Percentiles rank a stretch among this genome's conserved stretches.
Evolutionary conservation across 1,140 invertebrate species (phyloP).

Genomic region (Drosophila kurseongensis): DNA sequence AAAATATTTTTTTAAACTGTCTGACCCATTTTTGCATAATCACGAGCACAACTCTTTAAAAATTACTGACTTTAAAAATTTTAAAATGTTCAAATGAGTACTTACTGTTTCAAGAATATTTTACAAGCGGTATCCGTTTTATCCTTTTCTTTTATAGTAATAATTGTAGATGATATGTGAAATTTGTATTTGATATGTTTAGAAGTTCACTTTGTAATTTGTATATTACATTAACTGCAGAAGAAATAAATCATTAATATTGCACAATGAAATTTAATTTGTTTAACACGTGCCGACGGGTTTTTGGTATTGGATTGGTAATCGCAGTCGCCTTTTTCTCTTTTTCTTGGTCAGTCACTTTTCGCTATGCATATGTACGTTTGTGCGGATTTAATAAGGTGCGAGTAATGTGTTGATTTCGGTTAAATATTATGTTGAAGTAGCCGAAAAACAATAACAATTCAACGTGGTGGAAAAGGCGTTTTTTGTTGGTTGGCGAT

Average conservation of each 20-base stretch:
- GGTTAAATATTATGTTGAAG: slow-evolving; percentile 32
- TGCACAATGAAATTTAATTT: slow-evolving; percentile 15
- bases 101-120: slow-evolving; percentile 34
- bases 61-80: background rate
- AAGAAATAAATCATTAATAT: slow-evolving; percentile 18
- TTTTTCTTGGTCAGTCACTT: slow-evolving; percentile 22
- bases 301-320: slow-evolving; percentile 18
- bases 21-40: slow-evolving; percentile 6
- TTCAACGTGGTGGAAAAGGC: slow-evolving; percentile 40
- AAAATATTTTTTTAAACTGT: too few species aligned
- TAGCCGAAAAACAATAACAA: slow-evolving; percentile 52
- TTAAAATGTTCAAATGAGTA: background rate
- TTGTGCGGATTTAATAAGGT: slow-evolving; percentile 20
- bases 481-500: slow-evolving; percentile 22
- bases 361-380: slow-evolving; percentile 18
- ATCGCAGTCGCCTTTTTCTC: slow-evolving; percentile 22
- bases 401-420: slow-evolving; percentile 37
- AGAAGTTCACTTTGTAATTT: slow-evolving; percentile 33
- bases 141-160: slow-evolving; percentile 17
- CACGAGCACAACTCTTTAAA: slow-evolving; percentile 3
- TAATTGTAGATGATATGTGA: slow-evolving; percentile 8
- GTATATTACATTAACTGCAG: slow-evolving; percentile 29
- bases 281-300: slow-evolving; percentile 30
- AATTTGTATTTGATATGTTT: slow-evolving; percentile 29
- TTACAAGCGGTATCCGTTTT: slow-evolving; percentile 17